Conservation (phyloP, 2,797 vertebrate species). For the Typhlichthys subterraneus region DNA sequence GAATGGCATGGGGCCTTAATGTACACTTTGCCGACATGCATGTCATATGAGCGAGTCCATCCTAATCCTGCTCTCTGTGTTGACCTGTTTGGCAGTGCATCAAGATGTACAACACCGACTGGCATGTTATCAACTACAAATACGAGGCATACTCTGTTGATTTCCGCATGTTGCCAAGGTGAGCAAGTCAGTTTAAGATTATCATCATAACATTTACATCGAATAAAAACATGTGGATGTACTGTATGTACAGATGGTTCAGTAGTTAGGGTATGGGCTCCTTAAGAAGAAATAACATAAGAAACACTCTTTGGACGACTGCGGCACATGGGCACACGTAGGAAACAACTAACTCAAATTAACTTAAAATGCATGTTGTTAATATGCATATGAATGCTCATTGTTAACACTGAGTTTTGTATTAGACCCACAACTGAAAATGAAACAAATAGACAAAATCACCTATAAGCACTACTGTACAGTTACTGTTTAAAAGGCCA, state of each 20-base stretch:
- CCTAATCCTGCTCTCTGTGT: conserved; percentile 50
- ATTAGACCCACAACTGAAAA: conserved; percentile 1
- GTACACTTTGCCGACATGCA: conserved; percentile 23
- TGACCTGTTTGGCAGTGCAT: conserved; percentile 87
- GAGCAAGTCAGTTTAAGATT: conserved; percentile 46
- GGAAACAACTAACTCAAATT: background rate
- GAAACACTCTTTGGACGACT: conserved; percentile 5
- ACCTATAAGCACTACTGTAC: too few species aligned
- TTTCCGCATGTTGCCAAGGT: conserved; percentile 95
- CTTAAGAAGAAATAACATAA: background rate
- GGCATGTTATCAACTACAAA: conserved; percentile 94
- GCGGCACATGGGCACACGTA: background rate
- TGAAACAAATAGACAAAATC: background rate
- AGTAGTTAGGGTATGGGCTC: background rate
- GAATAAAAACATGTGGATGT: conserved; percentile 2
- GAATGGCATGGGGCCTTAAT: background rate
- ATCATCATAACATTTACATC: background rate
- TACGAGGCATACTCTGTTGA: conserved; percentile 96
- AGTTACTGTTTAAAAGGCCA: too few species aligned
- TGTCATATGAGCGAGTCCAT: conserved; percentile 23
- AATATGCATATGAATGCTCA: background rate
- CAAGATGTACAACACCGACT: conserved; percentile 95
- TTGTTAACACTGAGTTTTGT: conserved; percentile 8
- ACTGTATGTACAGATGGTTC: background rate
- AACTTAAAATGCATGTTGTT: too few species aligned